Conservation (phyloP, 2,113 vertebrate genomes). For the Ochotona princeps region DNA sequence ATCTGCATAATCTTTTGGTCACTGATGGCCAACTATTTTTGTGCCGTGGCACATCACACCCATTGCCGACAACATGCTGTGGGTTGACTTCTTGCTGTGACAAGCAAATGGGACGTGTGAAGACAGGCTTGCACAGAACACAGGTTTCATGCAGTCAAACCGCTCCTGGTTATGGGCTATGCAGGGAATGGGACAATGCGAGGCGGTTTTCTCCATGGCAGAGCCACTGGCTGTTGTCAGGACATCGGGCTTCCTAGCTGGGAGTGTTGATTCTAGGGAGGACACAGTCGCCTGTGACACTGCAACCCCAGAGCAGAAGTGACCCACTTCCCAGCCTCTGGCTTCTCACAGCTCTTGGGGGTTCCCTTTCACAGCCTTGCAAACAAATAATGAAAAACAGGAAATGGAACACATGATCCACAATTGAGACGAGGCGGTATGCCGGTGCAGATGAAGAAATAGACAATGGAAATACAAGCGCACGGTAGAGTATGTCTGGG, state of each 20-base stretch:
- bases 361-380: not conserved
- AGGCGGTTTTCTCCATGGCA: not conserved
- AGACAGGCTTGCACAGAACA: not conserved
- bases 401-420: not conserved
- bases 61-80: not conserved
- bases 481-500: no score
- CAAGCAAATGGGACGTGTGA: not conserved
- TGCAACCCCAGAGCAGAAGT: not conserved
- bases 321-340: not conserved
- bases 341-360: not conserved
- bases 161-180: not conserved
- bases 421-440: not conserved
- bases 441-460: not conserved
- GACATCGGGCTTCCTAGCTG: not conserved
- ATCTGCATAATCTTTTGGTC: not conserved
- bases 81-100: not conserved
- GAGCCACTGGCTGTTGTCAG: not conserved
- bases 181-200: not conserved
- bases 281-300: not conserved
- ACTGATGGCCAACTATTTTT: not conserved
- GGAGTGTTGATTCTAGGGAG: not conserved
- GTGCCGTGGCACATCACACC: not conserved
- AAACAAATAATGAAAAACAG: not conserved
- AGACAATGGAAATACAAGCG: not conserved
- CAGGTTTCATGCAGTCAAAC: not conserved